A percentile compares a stretch with the other conserved stretches of the same genome.
Conservation (phyloP, 1,140 invertebrate genomes). For the Dendroctonus valens region DNA sequence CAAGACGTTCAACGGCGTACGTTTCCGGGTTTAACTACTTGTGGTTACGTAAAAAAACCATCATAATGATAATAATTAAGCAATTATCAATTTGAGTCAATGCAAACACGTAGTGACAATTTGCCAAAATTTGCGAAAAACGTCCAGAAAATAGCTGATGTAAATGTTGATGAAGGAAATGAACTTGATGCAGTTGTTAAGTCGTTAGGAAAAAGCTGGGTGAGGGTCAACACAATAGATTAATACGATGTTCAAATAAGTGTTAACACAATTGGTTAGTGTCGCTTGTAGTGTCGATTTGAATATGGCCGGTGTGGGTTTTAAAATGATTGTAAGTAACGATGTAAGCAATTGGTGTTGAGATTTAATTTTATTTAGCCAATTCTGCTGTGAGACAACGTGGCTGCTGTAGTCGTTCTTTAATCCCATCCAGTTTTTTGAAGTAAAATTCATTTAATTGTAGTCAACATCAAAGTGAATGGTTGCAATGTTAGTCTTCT, state of each 20-base stretch:
- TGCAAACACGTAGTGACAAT: no score
- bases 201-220: slow-evolving; percentile 22
- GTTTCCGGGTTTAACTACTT: no score
- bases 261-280: slow-evolving; percentile 27
- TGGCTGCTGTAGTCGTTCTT: not conserved
- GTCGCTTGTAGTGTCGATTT: slow-evolving; percentile 13
- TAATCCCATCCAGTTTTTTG: not conserved
- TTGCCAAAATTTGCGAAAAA: no score
- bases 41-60: no score
- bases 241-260: slow-evolving; percentile 24
- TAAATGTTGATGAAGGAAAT: slow-evolving; percentile 13
- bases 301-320: slow-evolving; percentile 17
- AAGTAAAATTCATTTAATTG: not conserved
- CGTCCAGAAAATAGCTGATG: not conserved
- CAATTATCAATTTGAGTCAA: no score
- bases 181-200: slow-evolving; percentile 17
- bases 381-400: not conserved
- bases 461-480: no score
- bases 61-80: no score
- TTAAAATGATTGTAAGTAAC: slow-evolving; percentile 15
- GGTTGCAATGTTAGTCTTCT: no score
- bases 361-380: not conserved
- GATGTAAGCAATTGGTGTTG: not conserved
- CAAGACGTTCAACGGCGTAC: no score
- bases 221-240: slow-evolving; percentile 25